These are phyloP conservation scores for Pyrochroa serraticornis DNA, from an alignment of 2,888 invertebrate species.

Conservation along the genomic window DNA sequence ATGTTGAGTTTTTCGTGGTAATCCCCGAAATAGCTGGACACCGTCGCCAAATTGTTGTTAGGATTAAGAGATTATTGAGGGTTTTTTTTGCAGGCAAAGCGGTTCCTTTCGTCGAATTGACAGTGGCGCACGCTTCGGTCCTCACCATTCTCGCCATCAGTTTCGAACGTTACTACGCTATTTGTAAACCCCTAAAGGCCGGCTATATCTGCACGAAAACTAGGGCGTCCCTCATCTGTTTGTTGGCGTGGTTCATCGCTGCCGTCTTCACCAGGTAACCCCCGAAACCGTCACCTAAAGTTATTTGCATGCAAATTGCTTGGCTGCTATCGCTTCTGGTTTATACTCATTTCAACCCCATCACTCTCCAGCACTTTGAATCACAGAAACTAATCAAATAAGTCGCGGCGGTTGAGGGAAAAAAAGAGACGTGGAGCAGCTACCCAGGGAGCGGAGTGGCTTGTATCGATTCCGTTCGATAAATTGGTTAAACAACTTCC, in stretches of 20 bases:
- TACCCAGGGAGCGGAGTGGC: too few relatives aligned
- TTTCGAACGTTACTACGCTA: slow-evolving; percentile 85
- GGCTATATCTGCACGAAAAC: slow-evolving; percentile 90
- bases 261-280: slow-evolving; percentile 84
- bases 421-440: too few relatives aligned
- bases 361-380: too few relatives aligned
- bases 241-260: slow-evolving; percentile 83
- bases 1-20: too few relatives aligned
- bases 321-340: too few relatives aligned
- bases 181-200: slow-evolving; percentile 89
- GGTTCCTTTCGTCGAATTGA: slow-evolving; percentile 89
- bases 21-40: too few relatives aligned
- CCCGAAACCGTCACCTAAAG: slow-evolving; percentile 20
- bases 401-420: too few relatives aligned
- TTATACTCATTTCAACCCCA: too few relatives aligned
- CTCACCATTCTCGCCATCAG: slow-evolving; percentile 92
- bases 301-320: too few relatives aligned
- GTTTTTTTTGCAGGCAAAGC: slow-evolving; percentile 74
- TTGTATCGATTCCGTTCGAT: too few relatives aligned
- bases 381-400: too few relatives aligned
- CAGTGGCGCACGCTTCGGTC: slow-evolving; percentile 91
- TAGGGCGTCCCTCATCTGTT: slow-evolving; percentile 80
- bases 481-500: background rate
- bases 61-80: background rate
- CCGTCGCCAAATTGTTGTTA: too few relatives aligned